A percentile compares a stretch with the other conserved stretches of the same genome.
These are phyloP conservation scores for Ctenochaetus hawaiiensis DNA, from an alignment of 2,797 vertebrate genomes.

Conservation along the genomic window DNA sequence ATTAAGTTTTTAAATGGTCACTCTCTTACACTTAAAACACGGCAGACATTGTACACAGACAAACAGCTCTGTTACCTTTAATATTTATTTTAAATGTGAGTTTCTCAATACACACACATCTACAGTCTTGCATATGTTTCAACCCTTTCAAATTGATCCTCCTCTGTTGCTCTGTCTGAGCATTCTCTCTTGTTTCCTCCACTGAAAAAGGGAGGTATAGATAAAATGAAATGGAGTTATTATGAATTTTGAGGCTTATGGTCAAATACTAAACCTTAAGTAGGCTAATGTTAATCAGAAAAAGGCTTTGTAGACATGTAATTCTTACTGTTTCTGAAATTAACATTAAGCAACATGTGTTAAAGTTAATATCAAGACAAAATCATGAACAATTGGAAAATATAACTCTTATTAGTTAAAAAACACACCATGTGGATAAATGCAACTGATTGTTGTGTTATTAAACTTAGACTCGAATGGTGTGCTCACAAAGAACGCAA, in stretches of 20 bases:
- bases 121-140: neutral
- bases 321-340: neutral
- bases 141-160: neutral
- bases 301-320: neutral
- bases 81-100: neutral
- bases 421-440: neutral
- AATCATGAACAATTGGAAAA: neutral
- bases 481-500: no score
- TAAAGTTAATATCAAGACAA: neutral
- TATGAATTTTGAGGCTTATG: neutral
- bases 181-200: neutral
- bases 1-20: neutral
- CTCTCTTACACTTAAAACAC: neutral
- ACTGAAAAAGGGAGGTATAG: no score
- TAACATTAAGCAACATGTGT: neutral
- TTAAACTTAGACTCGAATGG: no score
- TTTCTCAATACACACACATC: neutral
- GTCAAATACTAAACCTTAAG: neutral
- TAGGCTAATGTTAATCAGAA: constrained; percentile 29
- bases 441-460: no score
- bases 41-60: neutral
- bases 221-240: neutral
- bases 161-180: neutral
- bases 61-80: neutral
- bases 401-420: neutral